Evolutionary conservation across 2,797 vertebrate genomes (phyloP).

Genomic region (Dicrostonyx torquatus): DNA sequence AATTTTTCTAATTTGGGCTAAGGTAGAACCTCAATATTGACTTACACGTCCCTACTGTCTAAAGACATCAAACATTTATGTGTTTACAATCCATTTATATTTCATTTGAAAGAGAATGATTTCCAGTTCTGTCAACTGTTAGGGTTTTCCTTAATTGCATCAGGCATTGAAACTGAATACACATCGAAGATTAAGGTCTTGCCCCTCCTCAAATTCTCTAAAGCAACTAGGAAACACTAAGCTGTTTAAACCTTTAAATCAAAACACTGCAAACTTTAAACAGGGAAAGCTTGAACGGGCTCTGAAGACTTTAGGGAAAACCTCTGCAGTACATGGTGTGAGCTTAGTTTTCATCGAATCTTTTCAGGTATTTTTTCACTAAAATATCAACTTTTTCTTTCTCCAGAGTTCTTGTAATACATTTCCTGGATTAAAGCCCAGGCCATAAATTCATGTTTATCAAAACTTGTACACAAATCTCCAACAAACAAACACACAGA

Average conservation of each 20-base stretch:
- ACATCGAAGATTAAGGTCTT: slow-evolving; percentile 45
- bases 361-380: slow-evolving; percentile 58
- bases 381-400: slow-evolving; percentile 61
- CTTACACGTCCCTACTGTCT: background rate
- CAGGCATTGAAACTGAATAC: slow-evolving; percentile 60
- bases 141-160: slow-evolving; percentile 19
- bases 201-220: slow-evolving; percentile 34
- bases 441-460: slow-evolving; percentile 61
- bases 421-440: slow-evolving; percentile 64
- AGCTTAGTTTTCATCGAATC: slow-evolving; percentile 58
- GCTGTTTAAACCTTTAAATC: slow-evolving; percentile 69
- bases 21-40: background rate
- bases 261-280: slow-evolving; percentile 67
- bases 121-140: slow-evolving; percentile 51
- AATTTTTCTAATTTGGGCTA: background rate
- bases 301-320: slow-evolving; percentile 56
- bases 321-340: background rate
- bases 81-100: background rate
- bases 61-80: background rate
- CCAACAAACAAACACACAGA: background rate
- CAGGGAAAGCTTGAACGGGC: slow-evolving; percentile 57
- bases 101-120: background rate
- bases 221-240: slow-evolving; percentile 33
- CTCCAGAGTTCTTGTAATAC: slow-evolving; percentile 57
- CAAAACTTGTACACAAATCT: slow-evolving; percentile 52